Evolutionary conservation across 2,113 vertebrate species (phyloP), one percentile per base, ranked within the genome.

Genomic region (Menidia beryllina): DNA sequence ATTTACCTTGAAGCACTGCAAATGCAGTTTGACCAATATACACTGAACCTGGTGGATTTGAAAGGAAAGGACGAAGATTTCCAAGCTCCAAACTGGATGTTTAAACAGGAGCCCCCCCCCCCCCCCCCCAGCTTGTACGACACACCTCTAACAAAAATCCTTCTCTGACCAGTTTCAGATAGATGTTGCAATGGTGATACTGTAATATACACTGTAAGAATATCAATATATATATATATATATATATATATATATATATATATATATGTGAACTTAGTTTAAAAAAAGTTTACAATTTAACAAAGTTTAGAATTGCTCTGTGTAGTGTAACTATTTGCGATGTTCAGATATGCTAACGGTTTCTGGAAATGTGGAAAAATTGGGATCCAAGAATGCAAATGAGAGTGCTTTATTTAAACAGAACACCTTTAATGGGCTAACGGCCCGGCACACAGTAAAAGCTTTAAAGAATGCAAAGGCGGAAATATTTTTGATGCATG

Each of bases 401-500:
- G 38, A 48, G 36, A 61, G 21, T 12, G 7, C 38, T 50, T 49
- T 26, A 63, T 68, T 55, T 43, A 11, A 52, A 76, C 63, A 78
- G 23, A 60, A 47, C 25, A 8, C 12, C 4, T 72, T 66, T 64
- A 54, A 80, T 63, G 45, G 19, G 27, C 49, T 59, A 64, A 55
- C 15, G 24, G 65, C 20, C 58, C 21, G 45, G 45, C 67, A 52
- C 62, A 57, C 67, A 67, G 39, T 76, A 73, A 85, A 69, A 66
- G 65, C 62, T 68, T 74, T 26, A 57, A 41, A 55, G 57, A 23
- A 65, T 53, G 41, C 49, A 72, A 60, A 61, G 63, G 75, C 72
- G 75, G 64, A 85, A 27, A 80, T 73, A 81, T 72, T 26, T 47
- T 61, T 36, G 20, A 85, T 70, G 70, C 77, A 38, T 47, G 39